Conservation (phyloP, 2,797 vertebrate species). For the Pagetopsis macropterus region DNA sequence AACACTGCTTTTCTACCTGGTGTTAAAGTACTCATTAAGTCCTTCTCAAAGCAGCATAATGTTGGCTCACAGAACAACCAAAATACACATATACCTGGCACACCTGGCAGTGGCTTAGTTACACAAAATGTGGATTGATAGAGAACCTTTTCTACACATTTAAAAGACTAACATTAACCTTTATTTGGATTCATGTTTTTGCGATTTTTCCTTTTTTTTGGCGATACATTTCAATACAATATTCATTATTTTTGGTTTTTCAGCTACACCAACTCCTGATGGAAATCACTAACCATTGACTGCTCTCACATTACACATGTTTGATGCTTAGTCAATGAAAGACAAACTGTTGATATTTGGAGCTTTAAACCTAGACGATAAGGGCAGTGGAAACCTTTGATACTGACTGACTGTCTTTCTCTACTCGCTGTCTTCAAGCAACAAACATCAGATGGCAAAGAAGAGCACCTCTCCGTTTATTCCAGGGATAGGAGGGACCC, state of each 20-base stretch:
- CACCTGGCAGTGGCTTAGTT: no score
- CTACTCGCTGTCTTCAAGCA: slow-evolving; percentile 54
- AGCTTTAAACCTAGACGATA: neutral
- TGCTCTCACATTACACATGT: neutral
- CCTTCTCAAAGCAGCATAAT: neutral
- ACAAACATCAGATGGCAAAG: slow-evolving; percentile 94
- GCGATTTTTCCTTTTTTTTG: no score
- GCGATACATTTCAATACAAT: no score
- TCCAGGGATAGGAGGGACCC: slow-evolving; percentile 78
- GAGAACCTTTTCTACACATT: neutral
- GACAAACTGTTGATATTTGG: neutral
- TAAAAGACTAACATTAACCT: neutral
- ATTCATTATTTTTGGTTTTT: neutral
- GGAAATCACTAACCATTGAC: neutral
- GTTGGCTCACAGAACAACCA: neutral
- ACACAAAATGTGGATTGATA: neutral
- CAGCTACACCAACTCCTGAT: neutral
- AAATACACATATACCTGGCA: neutral
- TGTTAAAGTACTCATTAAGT: neutral
- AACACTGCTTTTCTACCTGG: neutral
- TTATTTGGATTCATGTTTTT: no score
- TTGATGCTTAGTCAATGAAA: neutral
- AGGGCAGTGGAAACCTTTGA: neutral
- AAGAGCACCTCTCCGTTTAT: slow-evolving; percentile 93
- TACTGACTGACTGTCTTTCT: slow-evolving; percentile 8